phyloP scores from a whole-genome alignment of 2,113 vertebrate species.

The Orientallactaga bullata region DNA sequence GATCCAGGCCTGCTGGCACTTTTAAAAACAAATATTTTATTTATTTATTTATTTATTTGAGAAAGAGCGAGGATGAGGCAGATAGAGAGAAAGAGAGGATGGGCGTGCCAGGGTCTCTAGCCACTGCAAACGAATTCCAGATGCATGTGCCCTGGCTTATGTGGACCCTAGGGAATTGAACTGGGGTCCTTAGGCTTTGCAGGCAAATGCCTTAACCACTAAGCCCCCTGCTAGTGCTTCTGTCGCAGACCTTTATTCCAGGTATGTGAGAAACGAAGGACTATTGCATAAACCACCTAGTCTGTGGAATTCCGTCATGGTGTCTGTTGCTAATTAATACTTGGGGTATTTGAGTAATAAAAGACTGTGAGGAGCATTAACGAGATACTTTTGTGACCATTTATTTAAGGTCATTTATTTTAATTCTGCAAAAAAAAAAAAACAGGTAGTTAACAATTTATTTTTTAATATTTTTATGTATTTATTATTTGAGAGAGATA shows the following conservation, averaged over 20 bases:
- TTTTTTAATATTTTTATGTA: neutral
- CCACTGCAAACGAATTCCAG: too few species aligned
- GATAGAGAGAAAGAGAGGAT: too few species aligned
- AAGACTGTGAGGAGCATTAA: too few species aligned
- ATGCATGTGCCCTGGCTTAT: too few species aligned
- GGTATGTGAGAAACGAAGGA: neutral
- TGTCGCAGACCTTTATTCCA: neutral
- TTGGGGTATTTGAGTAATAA: fast-evolving
- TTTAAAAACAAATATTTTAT: too few species aligned
- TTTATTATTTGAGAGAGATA: too few species aligned
- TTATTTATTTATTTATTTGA: too few species aligned
- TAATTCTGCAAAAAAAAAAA: neutral
- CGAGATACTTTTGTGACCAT: neutral
- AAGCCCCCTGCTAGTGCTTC: neutral
- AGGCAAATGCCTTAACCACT: too few species aligned
- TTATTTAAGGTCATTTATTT: neutral
- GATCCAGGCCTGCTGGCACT: neutral
- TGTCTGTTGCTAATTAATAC: neutral
- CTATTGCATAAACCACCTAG: neutral
- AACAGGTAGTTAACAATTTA: neutral
- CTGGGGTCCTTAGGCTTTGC: too few species aligned
- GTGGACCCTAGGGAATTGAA: too few species aligned
- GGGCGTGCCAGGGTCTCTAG: too few species aligned
- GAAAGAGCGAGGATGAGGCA: too few species aligned
- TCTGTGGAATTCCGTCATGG: neutral